Percentiles rank a stretch among this genome's conserved stretches.
These are phyloP conservation scores for Eurystomus glaucurus DNA, from an alignment of 2,797 vertebrate species.

Conservation along the genomic window DNA sequence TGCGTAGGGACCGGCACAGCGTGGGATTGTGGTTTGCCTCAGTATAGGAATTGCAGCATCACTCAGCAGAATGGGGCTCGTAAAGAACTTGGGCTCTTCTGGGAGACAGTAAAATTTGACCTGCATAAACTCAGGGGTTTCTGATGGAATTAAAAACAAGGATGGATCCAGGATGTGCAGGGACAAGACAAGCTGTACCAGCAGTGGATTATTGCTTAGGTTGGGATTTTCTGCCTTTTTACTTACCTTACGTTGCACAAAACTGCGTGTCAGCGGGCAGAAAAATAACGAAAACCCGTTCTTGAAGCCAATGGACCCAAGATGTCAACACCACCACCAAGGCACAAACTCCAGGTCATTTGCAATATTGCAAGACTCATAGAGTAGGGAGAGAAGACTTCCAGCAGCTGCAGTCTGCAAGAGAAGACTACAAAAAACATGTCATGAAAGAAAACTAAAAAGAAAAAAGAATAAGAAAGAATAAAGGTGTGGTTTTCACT, in stretches of 20 bases:
- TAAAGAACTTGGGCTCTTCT: not conserved
- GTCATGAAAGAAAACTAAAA: not conserved
- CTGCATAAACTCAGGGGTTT: not conserved
- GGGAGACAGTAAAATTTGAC: not conserved
- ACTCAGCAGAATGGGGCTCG: not conserved
- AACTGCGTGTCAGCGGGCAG: not conserved
- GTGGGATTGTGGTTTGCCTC: not conserved
- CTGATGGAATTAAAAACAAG: not conserved
- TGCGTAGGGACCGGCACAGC: rapidly evolving
- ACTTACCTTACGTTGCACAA: rapidly evolving
- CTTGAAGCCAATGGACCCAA: not conserved
- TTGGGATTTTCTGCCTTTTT: not conserved
- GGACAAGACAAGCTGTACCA: not conserved
- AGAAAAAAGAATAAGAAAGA: not conserved
- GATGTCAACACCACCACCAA: not conserved
- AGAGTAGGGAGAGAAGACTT: not conserved
- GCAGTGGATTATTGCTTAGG: not conserved
- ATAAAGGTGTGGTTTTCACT: not conserved
- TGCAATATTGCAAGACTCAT: rapidly evolving
- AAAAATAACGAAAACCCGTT: rapidly evolving
- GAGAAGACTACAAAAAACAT: not conserved
- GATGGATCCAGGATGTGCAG: not conserved
- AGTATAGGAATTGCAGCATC: not conserved
- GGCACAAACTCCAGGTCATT: not conserved
- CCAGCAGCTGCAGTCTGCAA: not conserved